These are phyloP conservation scores for Drosophila guanche DNA, from an alignment of 1,140 invertebrate genomes.

Conservation along the genomic window DNA sequence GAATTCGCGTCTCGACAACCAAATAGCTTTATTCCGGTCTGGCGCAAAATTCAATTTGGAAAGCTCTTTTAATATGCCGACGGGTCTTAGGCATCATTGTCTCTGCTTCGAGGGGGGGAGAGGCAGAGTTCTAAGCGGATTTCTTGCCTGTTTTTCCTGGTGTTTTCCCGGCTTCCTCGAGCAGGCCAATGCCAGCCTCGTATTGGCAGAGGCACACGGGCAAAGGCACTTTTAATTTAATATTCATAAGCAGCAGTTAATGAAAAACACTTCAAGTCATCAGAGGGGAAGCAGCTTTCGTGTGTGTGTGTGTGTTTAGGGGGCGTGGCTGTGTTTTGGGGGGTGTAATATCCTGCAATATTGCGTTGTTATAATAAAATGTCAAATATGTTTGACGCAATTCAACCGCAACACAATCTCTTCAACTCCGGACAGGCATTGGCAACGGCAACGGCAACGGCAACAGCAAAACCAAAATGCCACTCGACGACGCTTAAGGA, in stretches of 20 bases:
- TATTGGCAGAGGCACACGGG: too few relatives aligned
- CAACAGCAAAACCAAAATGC: slow-evolving; percentile 16
- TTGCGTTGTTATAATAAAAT: slow-evolving; percentile 72
- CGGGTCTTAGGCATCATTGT: slow-evolving; percentile 60
- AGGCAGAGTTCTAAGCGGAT: slow-evolving; percentile 32
- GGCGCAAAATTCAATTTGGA: slow-evolving; percentile 66
- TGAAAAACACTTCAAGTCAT: slow-evolving; percentile 76
- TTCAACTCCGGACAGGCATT: slow-evolving; percentile 13
- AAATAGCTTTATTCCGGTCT: slow-evolving; percentile 58
- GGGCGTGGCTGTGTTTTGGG: not conserved
- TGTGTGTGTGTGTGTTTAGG: slow-evolving; percentile 11
- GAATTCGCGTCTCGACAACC: slow-evolving; percentile 41
- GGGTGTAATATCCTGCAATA: slow-evolving; percentile 34
- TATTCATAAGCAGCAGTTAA: slow-evolving; percentile 81
- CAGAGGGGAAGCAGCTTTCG: slow-evolving; percentile 18
- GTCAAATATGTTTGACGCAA: slow-evolving; percentile 82
- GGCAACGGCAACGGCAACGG: too few relatives aligned
- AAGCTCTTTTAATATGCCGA: slow-evolving; percentile 54
- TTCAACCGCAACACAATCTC: slow-evolving; percentile 78
- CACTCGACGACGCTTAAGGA: slow-evolving; percentile 72
- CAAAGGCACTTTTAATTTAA: slow-evolving; percentile 69
- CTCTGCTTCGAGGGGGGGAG: not conserved
- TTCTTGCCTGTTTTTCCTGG: slow-evolving; percentile 12
- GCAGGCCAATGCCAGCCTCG: not conserved
- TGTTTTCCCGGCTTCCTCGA: slow-evolving; percentile 22